Evolutionary conservation across 2,797 vertebrate species (phyloP), one percentile per base, ranked within the genome.

Genomic region (Argentina silus): DNA sequence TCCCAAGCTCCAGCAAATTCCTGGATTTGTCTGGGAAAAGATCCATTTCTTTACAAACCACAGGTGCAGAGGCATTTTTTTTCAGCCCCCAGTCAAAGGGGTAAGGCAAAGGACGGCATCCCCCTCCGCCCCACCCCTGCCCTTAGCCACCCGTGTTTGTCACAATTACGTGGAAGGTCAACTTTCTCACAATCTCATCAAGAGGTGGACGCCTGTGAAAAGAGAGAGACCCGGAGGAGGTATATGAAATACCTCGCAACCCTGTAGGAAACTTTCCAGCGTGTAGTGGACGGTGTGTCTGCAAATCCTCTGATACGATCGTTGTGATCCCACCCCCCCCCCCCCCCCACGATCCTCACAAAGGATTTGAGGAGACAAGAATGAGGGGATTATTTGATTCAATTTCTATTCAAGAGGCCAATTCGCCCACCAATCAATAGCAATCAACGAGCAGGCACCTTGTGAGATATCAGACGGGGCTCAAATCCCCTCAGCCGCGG

Each of bases 381-480:
- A 88, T 59, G 84, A 90, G 78, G 71, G 86, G 90, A 93, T 94
- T 92, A 93, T 92, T 93, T 93, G 92, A 93, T 91, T 91, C 87
- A 87, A 85, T 83, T 88, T 90, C 87, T 87, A 93, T 89, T 93
- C 85, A 93, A 91, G 89, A 85, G 84, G 86, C 91, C 93, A 90
- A 91, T 92, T 93, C 89, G 78, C 84, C 65, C 59, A 82, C 80
- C 87, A 90, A 95, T 94, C 94, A 92, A 96, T 95, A 94, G 83
- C 87, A 93, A 94, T 94, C 91, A 95, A 91, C 77, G 47, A 68
- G 76, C 77, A 78, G 77, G 83, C 82, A 77, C 74, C 81, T 85
- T 80, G 47, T 65, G 79, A 90, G 87, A 92, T 89, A 81, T 74
- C 81, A 82, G 91, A 90, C 87, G 80, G 69, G 84, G 85, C 85